Conservation (phyloP, 1,140 invertebrate species). For the Eueides isabella region DNA sequence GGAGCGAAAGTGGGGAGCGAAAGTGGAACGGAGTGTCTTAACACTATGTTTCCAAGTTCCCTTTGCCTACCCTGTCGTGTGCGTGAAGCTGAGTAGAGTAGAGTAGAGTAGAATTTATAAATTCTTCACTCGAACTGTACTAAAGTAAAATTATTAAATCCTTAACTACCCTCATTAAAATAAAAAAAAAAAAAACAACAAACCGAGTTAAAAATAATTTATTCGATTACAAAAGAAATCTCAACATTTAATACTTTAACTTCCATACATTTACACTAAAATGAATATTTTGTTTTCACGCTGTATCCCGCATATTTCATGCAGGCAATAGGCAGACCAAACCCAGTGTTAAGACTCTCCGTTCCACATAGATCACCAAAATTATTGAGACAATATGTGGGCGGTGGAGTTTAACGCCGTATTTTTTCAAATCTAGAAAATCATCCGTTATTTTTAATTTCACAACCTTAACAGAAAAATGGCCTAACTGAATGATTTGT, state of each 20-base stretch:
- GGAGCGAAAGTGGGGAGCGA: too few species aligned
- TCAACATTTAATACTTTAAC: conserved; percentile 46
- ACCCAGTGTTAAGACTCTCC: neutral
- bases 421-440: too few species aligned
- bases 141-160: too few species aligned
- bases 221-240: conserved; percentile 49
- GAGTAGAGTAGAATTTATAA: too few species aligned
- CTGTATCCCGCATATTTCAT: neutral
- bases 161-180: neutral
- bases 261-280: conserved; percentile 21
- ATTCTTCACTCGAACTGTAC: too few species aligned
- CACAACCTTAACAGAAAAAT: too few species aligned
- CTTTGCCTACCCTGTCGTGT: too few species aligned
- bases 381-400: neutral
- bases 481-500: too few species aligned
- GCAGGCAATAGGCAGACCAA: neutral
- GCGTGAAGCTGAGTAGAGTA: too few species aligned
- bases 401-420: neutral
- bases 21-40: too few species aligned
- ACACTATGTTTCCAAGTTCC: too few species aligned
- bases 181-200: conserved; percentile 25
- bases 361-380: neutral
- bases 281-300: neutral
- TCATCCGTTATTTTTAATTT: too few species aligned
- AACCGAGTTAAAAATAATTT: conserved; percentile 45